Evolutionary conservation across 1,140 invertebrate genomes (phyloP).

Genomic region (Piezodorus guildinii): DNA sequence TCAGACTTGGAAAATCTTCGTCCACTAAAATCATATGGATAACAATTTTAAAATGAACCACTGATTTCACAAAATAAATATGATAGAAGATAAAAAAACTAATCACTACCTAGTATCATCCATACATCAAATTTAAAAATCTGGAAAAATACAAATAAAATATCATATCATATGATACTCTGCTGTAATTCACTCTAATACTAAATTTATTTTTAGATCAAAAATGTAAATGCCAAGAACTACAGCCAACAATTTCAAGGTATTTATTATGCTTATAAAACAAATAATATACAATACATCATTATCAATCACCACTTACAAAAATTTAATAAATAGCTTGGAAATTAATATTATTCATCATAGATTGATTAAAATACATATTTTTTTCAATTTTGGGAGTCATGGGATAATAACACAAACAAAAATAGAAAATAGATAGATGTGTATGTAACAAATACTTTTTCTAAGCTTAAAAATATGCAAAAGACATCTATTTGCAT

Average conservation of each 20-base stretch:
- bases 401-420: too few species aligned
- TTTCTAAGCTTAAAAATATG: too few species aligned
- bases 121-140: slow-evolving; percentile 20
- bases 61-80: neutral
- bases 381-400: too few species aligned
- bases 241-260: slow-evolving; percentile 16
- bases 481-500: too few species aligned
- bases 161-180: slow-evolving; percentile 2
- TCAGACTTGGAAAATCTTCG: slow-evolving; percentile 61
- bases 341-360: too few species aligned
- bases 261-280: neutral
- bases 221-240: slow-evolving; percentile 1
- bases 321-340: too few species aligned
- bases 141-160: neutral
- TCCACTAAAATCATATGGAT: slow-evolving; percentile 35
- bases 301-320: too few species aligned
- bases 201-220: slow-evolving; percentile 13
- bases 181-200: slow-evolving; percentile 1
- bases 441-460: too few species aligned
- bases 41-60: slow-evolving; percentile 8
- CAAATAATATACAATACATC: too few species aligned
- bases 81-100: slow-evolving; percentile 4
- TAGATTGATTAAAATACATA: too few species aligned
- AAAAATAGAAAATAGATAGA: too few species aligned
- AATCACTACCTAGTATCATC: slow-evolving; percentile 14